Conservation (phyloP, 53 echinoderm and acorn worm genomes). For the Hippasteria phrygiana region DNA sequence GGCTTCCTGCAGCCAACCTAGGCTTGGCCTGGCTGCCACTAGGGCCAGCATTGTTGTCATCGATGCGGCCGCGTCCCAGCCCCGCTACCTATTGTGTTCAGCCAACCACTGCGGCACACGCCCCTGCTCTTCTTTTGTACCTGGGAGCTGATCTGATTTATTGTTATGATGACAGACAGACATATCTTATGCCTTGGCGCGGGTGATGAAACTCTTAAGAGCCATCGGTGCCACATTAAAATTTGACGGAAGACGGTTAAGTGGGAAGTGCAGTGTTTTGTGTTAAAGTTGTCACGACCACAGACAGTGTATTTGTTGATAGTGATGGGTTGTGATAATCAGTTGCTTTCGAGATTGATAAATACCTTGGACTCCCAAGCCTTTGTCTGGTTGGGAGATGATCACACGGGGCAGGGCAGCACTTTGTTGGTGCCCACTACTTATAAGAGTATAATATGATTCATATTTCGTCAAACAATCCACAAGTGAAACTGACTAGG, state of each 20-base stretch:
- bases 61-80: conserved; percentile 3
- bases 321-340: too few species aligned
- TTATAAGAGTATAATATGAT: too few species aligned
- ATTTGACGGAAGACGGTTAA: neutral
- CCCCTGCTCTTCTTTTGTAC: conserved; percentile 36
- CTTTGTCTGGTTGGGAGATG: too few species aligned
- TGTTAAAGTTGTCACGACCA: too few species aligned
- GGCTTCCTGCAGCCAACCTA: conserved; percentile 28
- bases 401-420: too few species aligned
- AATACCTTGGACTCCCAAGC: too few species aligned
- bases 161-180: conserved; percentile 27
- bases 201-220: neutral
- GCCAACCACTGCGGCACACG: conserved; percentile 38
- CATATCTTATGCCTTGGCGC: neutral
- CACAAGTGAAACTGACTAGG: too few species aligned
- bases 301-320: too few species aligned
- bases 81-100: conserved; percentile 58
- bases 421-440: too few species aligned
- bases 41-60: conserved; percentile 55
- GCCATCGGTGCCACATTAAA: too few species aligned
- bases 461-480: too few species aligned
- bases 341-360: too few species aligned
- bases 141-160: conserved; percentile 49
- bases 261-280: neutral
- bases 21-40: conserved; percentile 38